Conservation (phyloP, 2,888 invertebrate genomes). For the Pammene aurita region DNA sequence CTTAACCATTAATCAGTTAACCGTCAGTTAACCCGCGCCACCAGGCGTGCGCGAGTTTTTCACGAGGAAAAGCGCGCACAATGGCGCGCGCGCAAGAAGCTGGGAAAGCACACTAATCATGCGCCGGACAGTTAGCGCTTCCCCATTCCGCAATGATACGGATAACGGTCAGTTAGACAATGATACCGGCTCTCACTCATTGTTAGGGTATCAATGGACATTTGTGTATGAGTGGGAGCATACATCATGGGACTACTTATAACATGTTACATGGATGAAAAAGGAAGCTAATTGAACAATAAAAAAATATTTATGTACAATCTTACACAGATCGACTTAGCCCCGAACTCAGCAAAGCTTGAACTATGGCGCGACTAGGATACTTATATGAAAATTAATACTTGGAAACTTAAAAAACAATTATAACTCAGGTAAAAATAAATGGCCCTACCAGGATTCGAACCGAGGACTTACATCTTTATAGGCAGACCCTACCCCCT, state of each 20-base stretch:
- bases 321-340: too few species aligned
- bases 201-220: slow-evolving; percentile 22
- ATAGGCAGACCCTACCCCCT: too few species aligned
- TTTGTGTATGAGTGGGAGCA: slow-evolving; percentile 15
- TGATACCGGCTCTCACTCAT: slow-evolving; percentile 28
- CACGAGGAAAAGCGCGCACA: slow-evolving; percentile 76
- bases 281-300: too few species aligned
- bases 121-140: slow-evolving; percentile 73
- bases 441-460: too few species aligned
- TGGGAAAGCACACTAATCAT: slow-evolving; percentile 68
- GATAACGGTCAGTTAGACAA: slow-evolving; percentile 42
- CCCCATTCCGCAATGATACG: slow-evolving; percentile 65
- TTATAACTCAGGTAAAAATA: too few species aligned
- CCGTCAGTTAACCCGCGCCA: slow-evolving; percentile 40
- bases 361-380: too few species aligned
- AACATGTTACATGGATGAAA: neutral
- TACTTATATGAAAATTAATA: too few species aligned
- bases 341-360: too few species aligned
- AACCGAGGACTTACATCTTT: too few species aligned
- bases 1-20: neutral
- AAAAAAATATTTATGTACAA: too few species aligned
- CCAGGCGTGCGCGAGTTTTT: slow-evolving; percentile 67
- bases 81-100: slow-evolving; percentile 62
- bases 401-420: too few species aligned
- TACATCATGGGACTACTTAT: neutral